Conservation (phyloP, 2,888 invertebrate species). For the Tetragnatha montana region DNA sequence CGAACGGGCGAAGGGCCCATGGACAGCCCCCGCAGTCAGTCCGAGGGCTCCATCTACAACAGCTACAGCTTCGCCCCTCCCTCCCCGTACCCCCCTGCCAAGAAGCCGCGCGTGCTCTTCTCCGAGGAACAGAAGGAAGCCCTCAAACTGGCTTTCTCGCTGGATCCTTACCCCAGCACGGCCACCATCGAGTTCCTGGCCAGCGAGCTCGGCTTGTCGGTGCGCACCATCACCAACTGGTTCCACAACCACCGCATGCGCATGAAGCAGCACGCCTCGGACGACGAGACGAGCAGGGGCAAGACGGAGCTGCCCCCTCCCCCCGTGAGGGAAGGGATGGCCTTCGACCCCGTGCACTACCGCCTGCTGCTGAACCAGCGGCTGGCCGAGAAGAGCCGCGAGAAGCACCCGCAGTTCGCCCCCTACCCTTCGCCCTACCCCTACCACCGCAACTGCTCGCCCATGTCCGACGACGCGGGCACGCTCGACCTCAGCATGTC, state of each 20-base stretch:
- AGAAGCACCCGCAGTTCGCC: constrained; percentile 63
- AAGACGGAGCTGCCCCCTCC: constrained; percentile 41
- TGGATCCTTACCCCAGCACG: constrained; percentile 98
- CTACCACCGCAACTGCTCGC: constrained; percentile 72
- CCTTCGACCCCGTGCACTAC: constrained; percentile 93
- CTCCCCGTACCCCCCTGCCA: constrained; percentile 81
- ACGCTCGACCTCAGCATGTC: constrained; percentile 84
- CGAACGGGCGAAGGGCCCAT: constrained; percentile 76
- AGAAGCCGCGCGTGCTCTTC: constrained; percentile 96
- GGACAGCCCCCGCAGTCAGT: constrained; percentile 72
- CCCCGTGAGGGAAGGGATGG: constrained; percentile 65
- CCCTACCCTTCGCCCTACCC: constrained; percentile 57
- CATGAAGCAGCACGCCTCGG: constrained; percentile 85
- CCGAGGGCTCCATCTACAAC: constrained; percentile 70
- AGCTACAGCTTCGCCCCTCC: constrained; percentile 70
- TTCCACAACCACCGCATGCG: constrained; percentile 99
- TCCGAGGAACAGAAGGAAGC: constrained; percentile 99
- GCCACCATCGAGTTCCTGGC: constrained; percentile 97
- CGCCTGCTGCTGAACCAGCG: constrained; percentile 91
- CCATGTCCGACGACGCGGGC: constrained; percentile 72
- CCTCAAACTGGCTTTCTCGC: constrained; percentile 91
- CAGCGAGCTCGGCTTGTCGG: constrained; percentile 90
- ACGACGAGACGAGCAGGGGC: constrained; percentile 62
- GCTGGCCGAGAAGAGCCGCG: constrained; percentile 81
- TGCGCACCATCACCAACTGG: constrained; percentile 99